Percentiles rank a stretch among this genome's conserved stretches.
Evolutionary conservation across 2,797 vertebrate genomes (phyloP).

Genomic region (Morelia viridis): DNA sequence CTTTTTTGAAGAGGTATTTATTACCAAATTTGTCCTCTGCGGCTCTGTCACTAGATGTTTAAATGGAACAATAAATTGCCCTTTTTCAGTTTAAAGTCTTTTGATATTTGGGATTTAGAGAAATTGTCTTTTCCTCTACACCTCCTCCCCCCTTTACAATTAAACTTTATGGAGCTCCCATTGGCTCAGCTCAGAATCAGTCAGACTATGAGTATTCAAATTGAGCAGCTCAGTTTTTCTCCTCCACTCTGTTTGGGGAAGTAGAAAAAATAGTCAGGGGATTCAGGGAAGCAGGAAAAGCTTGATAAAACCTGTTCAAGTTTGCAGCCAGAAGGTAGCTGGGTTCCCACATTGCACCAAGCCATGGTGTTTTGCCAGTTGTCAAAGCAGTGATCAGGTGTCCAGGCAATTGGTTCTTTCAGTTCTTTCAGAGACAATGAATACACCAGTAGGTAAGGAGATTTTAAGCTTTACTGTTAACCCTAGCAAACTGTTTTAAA

Average conservation of each 20-base stretch:
- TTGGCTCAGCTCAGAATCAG: background rate
- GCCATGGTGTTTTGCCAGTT: too few species aligned
- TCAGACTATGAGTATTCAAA: background rate
- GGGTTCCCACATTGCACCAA: background rate
- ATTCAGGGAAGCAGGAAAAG: background rate
- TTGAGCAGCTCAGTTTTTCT: background rate
- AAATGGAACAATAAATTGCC: constrained; percentile 47
- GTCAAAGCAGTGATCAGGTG: too few species aligned
- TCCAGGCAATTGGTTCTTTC: too few species aligned
- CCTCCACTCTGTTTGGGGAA: background rate
- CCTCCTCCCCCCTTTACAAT: background rate
- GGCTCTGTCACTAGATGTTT: constrained; percentile 56
- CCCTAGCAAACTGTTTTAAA: too few species aligned
- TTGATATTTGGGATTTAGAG: constrained; percentile 33
- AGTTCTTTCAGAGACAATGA: too few species aligned
- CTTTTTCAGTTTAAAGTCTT: constrained; percentile 51
- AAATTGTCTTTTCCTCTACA: constrained; percentile 1
- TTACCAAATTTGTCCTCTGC: constrained; percentile 54
- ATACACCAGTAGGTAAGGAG: too few species aligned
- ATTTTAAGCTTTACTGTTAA: too few species aligned
- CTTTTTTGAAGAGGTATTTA: constrained; percentile 48
- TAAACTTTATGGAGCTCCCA: background rate
- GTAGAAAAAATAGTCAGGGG: background rate
- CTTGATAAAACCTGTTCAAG: background rate
- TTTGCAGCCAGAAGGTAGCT: background rate